These are phyloP conservation scores for Pocillopora verrucosa DNA, from an alignment of 64 coral and sea anemone genomes.

Conservation along the genomic window DNA sequence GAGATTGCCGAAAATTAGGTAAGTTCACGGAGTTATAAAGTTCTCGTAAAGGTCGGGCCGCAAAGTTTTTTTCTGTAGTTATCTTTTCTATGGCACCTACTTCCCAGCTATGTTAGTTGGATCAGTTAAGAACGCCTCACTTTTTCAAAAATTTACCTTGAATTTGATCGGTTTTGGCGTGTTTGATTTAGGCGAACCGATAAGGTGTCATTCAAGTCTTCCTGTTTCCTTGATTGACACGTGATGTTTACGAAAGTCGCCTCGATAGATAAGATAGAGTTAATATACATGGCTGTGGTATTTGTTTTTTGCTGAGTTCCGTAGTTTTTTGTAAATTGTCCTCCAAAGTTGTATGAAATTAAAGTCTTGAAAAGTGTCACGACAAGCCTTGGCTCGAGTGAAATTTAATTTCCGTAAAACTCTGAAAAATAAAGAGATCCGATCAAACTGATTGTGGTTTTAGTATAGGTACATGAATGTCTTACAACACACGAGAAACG, in stretches of 20 bases:
- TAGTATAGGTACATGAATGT: too few species aligned
- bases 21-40: constrained; percentile 20
- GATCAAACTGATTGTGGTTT: neutral
- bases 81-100: constrained; percentile 13
- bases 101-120: neutral
- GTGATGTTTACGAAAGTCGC: too few species aligned
- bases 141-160: too few species aligned
- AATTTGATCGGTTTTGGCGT: too few species aligned
- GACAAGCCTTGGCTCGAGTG: constrained; percentile 8
- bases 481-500: too few species aligned
- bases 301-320: neutral
- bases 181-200: too few species aligned
- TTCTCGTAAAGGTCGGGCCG: constrained; percentile 4
- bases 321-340: neutral
- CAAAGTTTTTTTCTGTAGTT: constrained; percentile 24
- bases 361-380: constrained; percentile 16
- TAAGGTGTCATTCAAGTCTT: too few species aligned
- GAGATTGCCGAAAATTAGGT: constrained; percentile 12
- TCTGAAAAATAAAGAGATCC: constrained; percentile 14
- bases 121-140: too few species aligned
- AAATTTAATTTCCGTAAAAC: constrained; percentile 20
- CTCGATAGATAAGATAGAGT: too few species aligned
- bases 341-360: constrained; percentile 17
- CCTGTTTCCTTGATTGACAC: too few species aligned
- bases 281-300: too few species aligned